Percentiles rank a stretch among this genome's conserved stretches.
phyloP scores from a whole-genome alignment of 2,888 invertebrate species.

The Idaea dimidiata region DNA sequence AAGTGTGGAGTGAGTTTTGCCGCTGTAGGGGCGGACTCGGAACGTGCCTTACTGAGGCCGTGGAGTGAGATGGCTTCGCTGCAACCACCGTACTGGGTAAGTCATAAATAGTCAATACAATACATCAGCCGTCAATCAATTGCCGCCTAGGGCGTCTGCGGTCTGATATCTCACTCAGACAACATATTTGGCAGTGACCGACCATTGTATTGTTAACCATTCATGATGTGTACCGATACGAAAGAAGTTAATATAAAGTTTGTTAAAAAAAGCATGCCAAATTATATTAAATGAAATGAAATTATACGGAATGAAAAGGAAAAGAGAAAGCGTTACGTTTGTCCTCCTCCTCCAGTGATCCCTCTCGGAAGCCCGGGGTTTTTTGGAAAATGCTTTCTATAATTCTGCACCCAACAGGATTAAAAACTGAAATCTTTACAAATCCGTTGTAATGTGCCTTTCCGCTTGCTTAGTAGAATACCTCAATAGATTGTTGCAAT shows the following conservation, averaged over 20 bases:
- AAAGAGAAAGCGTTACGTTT: too few relatives aligned
- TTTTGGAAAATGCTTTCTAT: too few relatives aligned
- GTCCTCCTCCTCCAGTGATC: too few relatives aligned
- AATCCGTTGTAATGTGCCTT: too few relatives aligned
- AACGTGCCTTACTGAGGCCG: slow-evolving; percentile 64
- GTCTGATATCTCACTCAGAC: slow-evolving; percentile 54
- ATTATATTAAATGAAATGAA: neutral
- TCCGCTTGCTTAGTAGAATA: too few relatives aligned
- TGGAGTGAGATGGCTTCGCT: slow-evolving; percentile 66
- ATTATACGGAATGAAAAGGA: too few relatives aligned
- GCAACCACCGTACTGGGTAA: slow-evolving; percentile 61
- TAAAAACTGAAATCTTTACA: too few relatives aligned
- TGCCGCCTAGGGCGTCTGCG: slow-evolving; percentile 47
- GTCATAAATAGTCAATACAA: slow-evolving; percentile 30
- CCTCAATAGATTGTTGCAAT: too few relatives aligned
- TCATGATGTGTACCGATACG: slow-evolving; percentile 29
- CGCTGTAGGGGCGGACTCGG: slow-evolving; percentile 62
- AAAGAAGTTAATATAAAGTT: neutral
- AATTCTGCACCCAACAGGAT: too few relatives aligned
- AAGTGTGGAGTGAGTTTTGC: slow-evolving; percentile 75
- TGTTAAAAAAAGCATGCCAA: neutral
- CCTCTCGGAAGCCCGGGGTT: too few relatives aligned
- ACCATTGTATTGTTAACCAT: slow-evolving; percentile 37
- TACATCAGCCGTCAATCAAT: slow-evolving; percentile 41
- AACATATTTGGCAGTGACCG: slow-evolving; percentile 58